phyloP scores from a whole-genome alignment of 2,797 vertebrate genomes.

The Tauraco hartlaubi region DNA sequence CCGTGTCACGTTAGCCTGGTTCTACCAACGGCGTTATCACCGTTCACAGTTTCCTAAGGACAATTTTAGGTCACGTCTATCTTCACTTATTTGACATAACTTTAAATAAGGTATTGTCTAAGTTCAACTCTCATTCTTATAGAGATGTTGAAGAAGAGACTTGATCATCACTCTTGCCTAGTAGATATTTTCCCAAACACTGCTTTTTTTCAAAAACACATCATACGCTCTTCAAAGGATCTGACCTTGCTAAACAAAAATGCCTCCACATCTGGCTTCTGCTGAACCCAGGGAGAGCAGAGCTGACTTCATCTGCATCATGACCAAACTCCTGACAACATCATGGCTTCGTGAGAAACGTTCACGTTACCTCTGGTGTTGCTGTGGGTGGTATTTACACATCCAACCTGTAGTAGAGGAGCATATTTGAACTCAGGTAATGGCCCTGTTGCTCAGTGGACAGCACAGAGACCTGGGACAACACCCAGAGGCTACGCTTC shows the following conservation, averaged over 20 bases:
- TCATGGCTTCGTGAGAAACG: not conserved
- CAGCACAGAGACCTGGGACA: not conserved
- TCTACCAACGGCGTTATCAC: not conserved
- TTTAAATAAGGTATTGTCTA: not conserved
- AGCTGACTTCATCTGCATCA: not conserved
- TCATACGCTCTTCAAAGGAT: not conserved
- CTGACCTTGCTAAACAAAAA: not conserved
- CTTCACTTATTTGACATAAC: not conserved
- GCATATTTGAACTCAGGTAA: not conserved
- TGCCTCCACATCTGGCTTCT: not conserved
- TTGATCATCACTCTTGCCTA: not conserved
- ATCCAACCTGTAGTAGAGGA: not conserved
- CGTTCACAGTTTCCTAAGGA: not conserved
- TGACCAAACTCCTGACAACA: not conserved
- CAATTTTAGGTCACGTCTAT: not conserved
- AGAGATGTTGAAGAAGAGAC: not conserved
- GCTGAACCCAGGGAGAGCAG: not conserved
- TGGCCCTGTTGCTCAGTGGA: not conserved
- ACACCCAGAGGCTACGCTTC: not conserved
- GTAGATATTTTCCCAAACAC: not conserved
- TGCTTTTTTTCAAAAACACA: not conserved
- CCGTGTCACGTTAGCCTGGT: not conserved
- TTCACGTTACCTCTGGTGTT: rapidly evolving
- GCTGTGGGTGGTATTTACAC: not conserved
- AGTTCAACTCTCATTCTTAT: not conserved